Base-by-base conservation (phyloP, 1,140 invertebrate species). In the Brachionus rubens region DNA sequence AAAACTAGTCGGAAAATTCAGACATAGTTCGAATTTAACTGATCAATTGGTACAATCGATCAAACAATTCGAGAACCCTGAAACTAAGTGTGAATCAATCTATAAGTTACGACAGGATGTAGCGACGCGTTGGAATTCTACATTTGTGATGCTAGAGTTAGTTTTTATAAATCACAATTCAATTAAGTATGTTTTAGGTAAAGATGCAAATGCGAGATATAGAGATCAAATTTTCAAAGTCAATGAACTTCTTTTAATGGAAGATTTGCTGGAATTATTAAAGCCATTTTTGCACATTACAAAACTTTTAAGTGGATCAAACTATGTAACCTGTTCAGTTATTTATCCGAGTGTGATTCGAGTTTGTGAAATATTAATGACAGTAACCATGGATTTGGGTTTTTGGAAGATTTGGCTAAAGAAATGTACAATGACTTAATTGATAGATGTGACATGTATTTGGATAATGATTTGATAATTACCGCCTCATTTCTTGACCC, bases 381-480 rank as follows among this genome's bases (percentile, higher is more conserved):
- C 10, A 24, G 19, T 2, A 54, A 12, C 9, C 50, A 54, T 54
- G 50, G 50, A 3, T 54, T 54, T 54, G 26, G 24, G 3, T 54
- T 54, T 54, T 54, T 54, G 6, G 21, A 54, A 12, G 50, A 24
- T 19, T 12, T 54, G 24, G 3, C 16, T 7, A 54, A 54, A 24
- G 50, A 54, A 21, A 54, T 54, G 24, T 54, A 26, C 26, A 54
- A 54, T 54, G 16, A 54, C 26, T 54, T 54, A 24, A 54, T 12
- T 24, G 50, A 54, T 26, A 16, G 50, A 26, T 54, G 50, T 54
- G 50, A 54, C 3, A 9, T 54, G 21, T 26, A 54, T 24, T 26
- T 54, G 12, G 50, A 54, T 24, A 54, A 54, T 3, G 50, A 54
- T 54, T 54, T 54, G 26, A 54, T 54, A 24, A 26, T 54, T 24